Conservation (phyloP, 2,797 vertebrate species). For the Nasua narica region DNA sequence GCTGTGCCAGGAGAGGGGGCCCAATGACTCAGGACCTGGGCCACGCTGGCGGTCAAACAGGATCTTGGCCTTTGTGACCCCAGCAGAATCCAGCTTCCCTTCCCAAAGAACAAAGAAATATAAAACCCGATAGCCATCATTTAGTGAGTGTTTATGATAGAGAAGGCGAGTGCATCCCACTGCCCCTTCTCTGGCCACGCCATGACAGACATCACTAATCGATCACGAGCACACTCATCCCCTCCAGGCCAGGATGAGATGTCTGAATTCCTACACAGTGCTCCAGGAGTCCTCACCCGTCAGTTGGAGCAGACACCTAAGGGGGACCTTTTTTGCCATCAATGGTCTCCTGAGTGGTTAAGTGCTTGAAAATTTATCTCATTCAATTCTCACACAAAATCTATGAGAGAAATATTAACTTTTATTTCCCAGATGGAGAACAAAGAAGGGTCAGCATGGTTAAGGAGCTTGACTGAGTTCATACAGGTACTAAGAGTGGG, state of each 20-base stretch:
- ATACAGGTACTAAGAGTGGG: not conserved
- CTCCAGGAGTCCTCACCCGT: not conserved
- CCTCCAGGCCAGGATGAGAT: not conserved
- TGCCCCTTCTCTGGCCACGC: not conserved
- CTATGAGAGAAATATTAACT: not conserved
- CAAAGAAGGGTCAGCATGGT: not conserved
- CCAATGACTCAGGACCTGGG: not conserved
- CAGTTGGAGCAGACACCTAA: not conserved
- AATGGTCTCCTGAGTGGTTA: not conserved
- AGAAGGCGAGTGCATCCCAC: not conserved
- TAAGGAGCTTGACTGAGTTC: not conserved
- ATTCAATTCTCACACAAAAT: not conserved
- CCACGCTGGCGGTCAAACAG: not conserved
- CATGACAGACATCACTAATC: not conserved
- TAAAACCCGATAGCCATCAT: not conserved
- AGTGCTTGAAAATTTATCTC: not conserved
- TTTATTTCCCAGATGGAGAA: slow-evolving; percentile 26
- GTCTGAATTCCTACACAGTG: not conserved
- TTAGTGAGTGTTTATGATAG: not conserved
- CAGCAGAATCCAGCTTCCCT: not conserved
- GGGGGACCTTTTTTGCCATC: not conserved
- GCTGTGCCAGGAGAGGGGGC: not conserved
- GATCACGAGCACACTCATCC: not conserved
- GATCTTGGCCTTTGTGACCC: not conserved
- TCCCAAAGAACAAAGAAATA: not conserved